These are phyloP conservation scores for Odontocolon sp. DNA, from an alignment of 2,888 invertebrate genomes.

Conservation along the genomic window DNA sequence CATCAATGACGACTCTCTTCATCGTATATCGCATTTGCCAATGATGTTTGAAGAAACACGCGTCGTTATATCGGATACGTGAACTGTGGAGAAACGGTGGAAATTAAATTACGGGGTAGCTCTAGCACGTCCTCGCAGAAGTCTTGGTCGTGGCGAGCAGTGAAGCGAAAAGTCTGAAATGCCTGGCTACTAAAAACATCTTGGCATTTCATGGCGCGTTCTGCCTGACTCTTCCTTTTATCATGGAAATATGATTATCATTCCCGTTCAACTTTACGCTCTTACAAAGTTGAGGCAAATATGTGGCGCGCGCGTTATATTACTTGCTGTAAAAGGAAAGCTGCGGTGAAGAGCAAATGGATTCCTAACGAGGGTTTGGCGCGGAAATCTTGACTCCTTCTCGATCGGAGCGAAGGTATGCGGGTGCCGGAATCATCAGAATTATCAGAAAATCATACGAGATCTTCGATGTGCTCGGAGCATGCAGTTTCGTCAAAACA, in stretches of 20 bases:
- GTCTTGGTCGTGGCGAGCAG: constrained; percentile 2
- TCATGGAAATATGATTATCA: constrained; percentile 26
- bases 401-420: neutral
- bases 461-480: neutral
- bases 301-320: constrained; percentile 45
- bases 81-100: neutral
- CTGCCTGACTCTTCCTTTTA: constrained; percentile 32
- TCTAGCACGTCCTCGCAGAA: neutral
- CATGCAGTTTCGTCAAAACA: neutral
- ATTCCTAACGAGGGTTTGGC: constrained; percentile 10
- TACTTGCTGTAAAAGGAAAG: constrained; percentile 34
- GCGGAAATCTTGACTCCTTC: constrained; percentile 27
- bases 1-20: constrained; percentile 28
- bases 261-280: constrained; percentile 43
- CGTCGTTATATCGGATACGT: constrained; percentile 24
- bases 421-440: neutral
- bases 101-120: constrained; percentile 32
- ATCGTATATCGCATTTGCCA: neutral
- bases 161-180: neutral
- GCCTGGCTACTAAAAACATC: neutral
- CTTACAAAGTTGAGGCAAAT: constrained; percentile 52
- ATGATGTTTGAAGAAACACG: constrained; percentile 11
- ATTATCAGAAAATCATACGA: neutral
- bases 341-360: constrained; percentile 10
- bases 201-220: neutral